phyloP scores from a whole-genome alignment of 2,113 vertebrate genomes.

The Solea solea region DNA sequence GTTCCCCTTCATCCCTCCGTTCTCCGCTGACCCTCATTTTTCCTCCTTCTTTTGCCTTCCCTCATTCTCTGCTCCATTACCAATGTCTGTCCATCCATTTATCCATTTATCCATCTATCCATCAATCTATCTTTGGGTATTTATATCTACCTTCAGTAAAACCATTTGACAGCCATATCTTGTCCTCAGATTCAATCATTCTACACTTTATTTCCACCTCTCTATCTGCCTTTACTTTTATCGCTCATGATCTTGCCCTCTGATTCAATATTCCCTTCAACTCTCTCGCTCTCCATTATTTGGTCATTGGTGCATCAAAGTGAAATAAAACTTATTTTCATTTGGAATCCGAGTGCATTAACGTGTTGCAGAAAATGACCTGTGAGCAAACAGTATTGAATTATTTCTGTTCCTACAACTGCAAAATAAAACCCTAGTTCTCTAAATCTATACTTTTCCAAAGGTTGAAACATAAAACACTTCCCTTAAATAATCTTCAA shows the following conservation, averaged over 20 bases:
- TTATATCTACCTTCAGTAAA: conserved; percentile 39
- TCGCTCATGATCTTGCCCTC: conserved; percentile 55
- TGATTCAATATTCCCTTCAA: conserved; percentile 55
- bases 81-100: conserved; percentile 31
- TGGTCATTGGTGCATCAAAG: neutral
- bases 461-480: too few species aligned
- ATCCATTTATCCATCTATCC: conserved; percentile 6
- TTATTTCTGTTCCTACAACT: too few species aligned
- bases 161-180: conserved; percentile 45
- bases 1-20: conserved; percentile 11
- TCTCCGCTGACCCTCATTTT: conserved; percentile 26
- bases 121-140: conserved; percentile 31
- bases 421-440: too few species aligned
- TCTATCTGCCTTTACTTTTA: conserved; percentile 46
- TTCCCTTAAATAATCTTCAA: too few species aligned
- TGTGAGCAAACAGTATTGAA: too few species aligned
- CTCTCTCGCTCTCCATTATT: neutral
- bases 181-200: conserved; percentile 49
- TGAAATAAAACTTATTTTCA: too few species aligned
- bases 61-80: conserved; percentile 30
- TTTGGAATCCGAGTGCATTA: too few species aligned
- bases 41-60: neutral
- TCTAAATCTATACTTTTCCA: too few species aligned
- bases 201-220: conserved; percentile 32
- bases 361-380: too few species aligned